Percentiles rank a stretch among this genome's conserved stretches.
Evolutionary conservation across 2,113 vertebrate species (phyloP).

Genomic region (Turdus rufiventris): DNA sequence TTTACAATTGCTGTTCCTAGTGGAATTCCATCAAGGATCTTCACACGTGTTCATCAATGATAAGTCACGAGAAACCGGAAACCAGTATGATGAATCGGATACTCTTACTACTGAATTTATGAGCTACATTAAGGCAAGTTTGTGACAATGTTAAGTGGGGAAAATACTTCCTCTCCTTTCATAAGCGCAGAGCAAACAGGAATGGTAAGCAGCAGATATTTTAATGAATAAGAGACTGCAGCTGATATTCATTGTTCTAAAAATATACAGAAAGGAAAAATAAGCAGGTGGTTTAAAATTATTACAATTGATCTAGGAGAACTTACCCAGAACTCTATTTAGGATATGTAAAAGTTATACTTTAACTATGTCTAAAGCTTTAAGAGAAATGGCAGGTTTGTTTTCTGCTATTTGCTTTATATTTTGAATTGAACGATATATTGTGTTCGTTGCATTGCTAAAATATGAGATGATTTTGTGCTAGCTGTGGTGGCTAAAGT

Average conservation of each 20-base stretch:
- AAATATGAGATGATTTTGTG: background rate
- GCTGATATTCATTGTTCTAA: background rate
- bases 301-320: background rate
- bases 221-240: background rate
- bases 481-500: background rate
- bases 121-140: constrained; percentile 86
- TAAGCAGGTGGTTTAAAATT: background rate
- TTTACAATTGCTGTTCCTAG: background rate
- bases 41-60: constrained; percentile 67
- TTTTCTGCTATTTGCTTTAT: background rate
- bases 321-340: background rate
- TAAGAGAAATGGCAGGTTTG: background rate
- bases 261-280: background rate
- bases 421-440: background rate
- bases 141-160: background rate
- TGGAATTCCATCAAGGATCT: constrained; percentile 73
- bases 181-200: background rate
- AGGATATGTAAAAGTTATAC: background rate
- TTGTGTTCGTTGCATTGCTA: background rate
- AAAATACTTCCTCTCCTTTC: background rate
- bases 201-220: background rate
- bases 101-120: constrained; percentile 78
- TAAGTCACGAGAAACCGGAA: constrained; percentile 73
- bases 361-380: background rate
- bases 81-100: constrained; percentile 72